Conservation (phyloP, 2,888 invertebrate genomes). For the Hydraecia micacea region DNA sequence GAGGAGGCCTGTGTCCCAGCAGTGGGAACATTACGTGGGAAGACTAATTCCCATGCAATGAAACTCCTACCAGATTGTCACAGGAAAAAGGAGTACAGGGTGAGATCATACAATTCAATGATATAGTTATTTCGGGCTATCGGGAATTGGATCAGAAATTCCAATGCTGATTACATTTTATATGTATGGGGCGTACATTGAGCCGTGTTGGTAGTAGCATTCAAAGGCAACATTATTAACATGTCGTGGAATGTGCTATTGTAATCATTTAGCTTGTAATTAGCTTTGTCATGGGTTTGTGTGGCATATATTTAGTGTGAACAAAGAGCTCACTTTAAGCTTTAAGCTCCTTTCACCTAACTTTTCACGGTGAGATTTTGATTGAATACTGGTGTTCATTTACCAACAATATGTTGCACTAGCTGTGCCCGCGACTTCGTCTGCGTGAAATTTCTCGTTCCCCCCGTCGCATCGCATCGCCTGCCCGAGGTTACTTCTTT, state of each 20-base stretch:
- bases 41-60: not conserved
- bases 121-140: slow-evolving; percentile 39
- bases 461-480: no score
- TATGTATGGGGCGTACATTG: slow-evolving; percentile 37
- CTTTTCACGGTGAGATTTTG: no score
- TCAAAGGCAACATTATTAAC: slow-evolving; percentile 40
- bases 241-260: slow-evolving; percentile 44
- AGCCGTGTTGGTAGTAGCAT: slow-evolving; percentile 20
- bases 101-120: slow-evolving; percentile 22
- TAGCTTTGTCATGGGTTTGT: slow-evolving; percentile 13
- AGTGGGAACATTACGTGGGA: not conserved
- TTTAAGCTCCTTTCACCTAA: no score
- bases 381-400: no score
- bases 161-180: slow-evolving; percentile 49
- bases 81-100: not conserved
- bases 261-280: slow-evolving; percentile 47
- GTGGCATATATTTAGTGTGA: not conserved
- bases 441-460: no score
- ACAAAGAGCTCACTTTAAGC: not conserved
- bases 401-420: no score
- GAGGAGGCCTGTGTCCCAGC: no score
- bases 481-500: no score
- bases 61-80: not conserved
- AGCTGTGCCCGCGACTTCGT: no score
- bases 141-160: slow-evolving; percentile 32